These are phyloP conservation scores for Hoplostethus mediterraneus DNA, from an alignment of 2,797 vertebrate species.

Conservation along the genomic window DNA sequence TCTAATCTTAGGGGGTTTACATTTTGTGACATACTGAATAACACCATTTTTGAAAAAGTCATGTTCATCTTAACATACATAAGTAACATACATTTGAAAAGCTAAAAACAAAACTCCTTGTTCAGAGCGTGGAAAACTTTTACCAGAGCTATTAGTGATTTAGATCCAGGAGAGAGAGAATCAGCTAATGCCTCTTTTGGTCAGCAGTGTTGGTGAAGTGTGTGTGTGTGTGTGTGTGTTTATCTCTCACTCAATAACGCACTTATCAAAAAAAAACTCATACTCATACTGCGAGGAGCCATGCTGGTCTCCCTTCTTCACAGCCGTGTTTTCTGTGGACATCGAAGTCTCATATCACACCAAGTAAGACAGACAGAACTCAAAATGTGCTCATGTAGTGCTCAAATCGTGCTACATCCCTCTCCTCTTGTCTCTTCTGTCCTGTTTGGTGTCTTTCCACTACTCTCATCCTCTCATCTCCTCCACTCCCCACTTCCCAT, in stretches of 20 bases:
- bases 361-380: not conserved
- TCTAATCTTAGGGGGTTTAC: no score
- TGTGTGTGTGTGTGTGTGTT: not conserved
- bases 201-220: no score
- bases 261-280: constrained; percentile 17
- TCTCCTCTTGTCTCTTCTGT: not conserved
- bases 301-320: constrained; percentile 12
- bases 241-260: constrained; percentile 13
- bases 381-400: not conserved
- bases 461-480: not conserved
- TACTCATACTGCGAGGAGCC: constrained; percentile 24
- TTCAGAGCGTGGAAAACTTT: no score
- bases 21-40: no score
- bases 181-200: no score
- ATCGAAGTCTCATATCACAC: not conserved
- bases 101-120: no score
- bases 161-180: no score
- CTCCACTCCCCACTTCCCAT: not conserved
- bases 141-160: no score
- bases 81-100: no score
- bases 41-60: no score
- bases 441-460: not conserved
- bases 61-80: no score
- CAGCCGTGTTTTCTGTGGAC: constrained; percentile 1
- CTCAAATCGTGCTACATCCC: constrained; percentile 10